Base-by-base conservation (phyloP, 1,140 invertebrate genomes). In the Nasonia giraulti region DNA sequence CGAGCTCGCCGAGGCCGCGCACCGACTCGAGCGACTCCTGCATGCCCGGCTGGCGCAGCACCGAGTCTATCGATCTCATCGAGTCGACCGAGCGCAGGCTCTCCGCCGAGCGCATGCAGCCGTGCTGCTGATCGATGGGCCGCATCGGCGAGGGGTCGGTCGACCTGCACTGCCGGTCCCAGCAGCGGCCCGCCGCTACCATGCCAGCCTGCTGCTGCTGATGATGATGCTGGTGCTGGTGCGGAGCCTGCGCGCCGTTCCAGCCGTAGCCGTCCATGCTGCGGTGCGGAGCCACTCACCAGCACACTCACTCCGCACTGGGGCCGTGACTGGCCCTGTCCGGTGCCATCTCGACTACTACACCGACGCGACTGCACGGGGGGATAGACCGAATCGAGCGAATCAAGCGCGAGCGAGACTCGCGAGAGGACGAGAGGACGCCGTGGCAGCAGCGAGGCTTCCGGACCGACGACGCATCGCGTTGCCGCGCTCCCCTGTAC, bases 61-160 rank as follows among this genome's bases (percentile, higher is more conserved):
- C 84, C 85, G 20, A 86, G 85, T 92, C 91, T 81, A 89, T 89
- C n/a, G 92, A 92, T 82, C 92, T 89, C 91, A 92, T 91, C 33
- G 92, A 92, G 83, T 92, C 92, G 90, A 92, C 92, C 76, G 92
- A 93, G 83, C 92, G 90, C 90, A 93, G 90, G 69, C 90, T 75
- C 80, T 93, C 92, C 73, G 90, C 89, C n/a, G 91, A 90, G 33
- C 92, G 89, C 90, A 92, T 91, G 85, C 81, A 83, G 50, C 87
- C 87, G 84, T 91, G 91, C 62, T 82, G 80, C 27, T 75, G 84
- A 80, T 93, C 92, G 85, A 92, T 91, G 86, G 92, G 92, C 55
- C 92, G 87, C 91, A 91, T 91, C 62, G 92, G 92, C 86, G 91
- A 92, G 5, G 92, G 91, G 85, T 93, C 92, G 40, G 92, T 92